phyloP scores from a whole-genome alignment of 2,113 vertebrate genomes.

The Diadophis punctatus region DNA sequence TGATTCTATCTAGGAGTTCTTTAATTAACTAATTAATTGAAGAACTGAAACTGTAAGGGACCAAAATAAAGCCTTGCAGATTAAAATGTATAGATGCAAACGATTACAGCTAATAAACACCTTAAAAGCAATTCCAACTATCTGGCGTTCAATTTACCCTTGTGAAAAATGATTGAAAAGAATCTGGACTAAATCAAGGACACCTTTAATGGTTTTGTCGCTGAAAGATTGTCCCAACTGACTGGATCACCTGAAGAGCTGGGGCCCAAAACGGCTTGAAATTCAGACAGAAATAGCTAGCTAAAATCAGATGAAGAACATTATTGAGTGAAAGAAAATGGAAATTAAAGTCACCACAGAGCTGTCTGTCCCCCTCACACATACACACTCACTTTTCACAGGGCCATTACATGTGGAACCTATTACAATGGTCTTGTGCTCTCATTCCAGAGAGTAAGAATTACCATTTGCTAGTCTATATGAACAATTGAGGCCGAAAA shows the following conservation, averaged over 20 bases:
- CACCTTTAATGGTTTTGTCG: background rate
- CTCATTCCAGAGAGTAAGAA: background rate
- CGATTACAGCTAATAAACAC: background rate
- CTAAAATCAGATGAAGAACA: background rate
- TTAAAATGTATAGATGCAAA: background rate
- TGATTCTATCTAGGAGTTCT: background rate
- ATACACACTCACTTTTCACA: too few relatives aligned
- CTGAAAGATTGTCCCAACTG: background rate
- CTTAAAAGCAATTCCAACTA: background rate
- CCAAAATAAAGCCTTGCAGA: background rate
- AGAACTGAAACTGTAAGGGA: background rate
- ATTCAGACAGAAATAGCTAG: background rate
- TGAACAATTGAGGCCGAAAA: background rate
- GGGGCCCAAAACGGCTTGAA: background rate
- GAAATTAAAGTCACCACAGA: background rate
- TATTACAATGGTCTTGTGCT: background rate
- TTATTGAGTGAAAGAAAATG: background rate
- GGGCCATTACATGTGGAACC: background rate
- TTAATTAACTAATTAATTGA: background rate
- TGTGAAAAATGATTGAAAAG: too few relatives aligned
- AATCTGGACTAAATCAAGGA: background rate
- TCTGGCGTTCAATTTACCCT: background rate
- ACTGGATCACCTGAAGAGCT: background rate
- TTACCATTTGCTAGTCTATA: background rate
- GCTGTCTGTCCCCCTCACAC: background rate